Evolutionary conservation across 2,113 vertebrate species (phyloP).

Genomic region (Ailurus styani): DNA sequence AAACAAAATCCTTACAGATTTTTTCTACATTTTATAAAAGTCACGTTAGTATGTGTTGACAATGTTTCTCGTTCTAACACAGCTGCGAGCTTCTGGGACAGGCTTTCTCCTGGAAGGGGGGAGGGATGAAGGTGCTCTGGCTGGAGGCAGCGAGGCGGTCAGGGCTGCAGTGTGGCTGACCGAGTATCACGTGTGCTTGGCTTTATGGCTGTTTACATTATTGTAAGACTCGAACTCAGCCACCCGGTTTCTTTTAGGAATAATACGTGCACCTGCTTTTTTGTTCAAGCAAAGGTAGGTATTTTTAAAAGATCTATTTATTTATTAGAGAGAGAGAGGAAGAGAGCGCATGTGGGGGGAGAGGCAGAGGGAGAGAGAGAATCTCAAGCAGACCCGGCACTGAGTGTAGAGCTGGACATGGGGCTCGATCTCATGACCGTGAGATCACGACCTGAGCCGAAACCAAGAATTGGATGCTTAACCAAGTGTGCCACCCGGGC

Average conservation of each 20-base stretch:
- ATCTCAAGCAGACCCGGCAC: neutral
- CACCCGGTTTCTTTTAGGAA: neutral
- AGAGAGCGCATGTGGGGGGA: neutral
- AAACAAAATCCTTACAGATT: neutral
- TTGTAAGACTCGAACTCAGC: neutral
- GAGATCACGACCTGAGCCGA: neutral
- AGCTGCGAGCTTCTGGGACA: neutral
- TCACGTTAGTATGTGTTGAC: neutral
- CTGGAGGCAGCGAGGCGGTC: rapidly evolving
- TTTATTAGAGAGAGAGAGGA: neutral
- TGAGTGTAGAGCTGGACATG: neutral
- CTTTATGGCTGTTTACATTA: neutral
- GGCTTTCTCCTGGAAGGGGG: neutral
- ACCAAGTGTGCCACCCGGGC: neutral
- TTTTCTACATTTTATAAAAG: neutral
- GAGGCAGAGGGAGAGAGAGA: neutral
- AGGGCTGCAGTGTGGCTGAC: neutral
- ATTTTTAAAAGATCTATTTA: neutral
- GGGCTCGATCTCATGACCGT: neutral
- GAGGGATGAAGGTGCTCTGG: neutral
- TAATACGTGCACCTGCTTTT: neutral
- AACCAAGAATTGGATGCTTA: neutral
- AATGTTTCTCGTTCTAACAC: neutral
- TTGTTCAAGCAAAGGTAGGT: neutral
- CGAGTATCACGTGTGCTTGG: no score